These are phyloP conservation scores for Cynaeus angustus DNA, from an alignment of 2,888 invertebrate genomes.

Conservation along the genomic window DNA sequence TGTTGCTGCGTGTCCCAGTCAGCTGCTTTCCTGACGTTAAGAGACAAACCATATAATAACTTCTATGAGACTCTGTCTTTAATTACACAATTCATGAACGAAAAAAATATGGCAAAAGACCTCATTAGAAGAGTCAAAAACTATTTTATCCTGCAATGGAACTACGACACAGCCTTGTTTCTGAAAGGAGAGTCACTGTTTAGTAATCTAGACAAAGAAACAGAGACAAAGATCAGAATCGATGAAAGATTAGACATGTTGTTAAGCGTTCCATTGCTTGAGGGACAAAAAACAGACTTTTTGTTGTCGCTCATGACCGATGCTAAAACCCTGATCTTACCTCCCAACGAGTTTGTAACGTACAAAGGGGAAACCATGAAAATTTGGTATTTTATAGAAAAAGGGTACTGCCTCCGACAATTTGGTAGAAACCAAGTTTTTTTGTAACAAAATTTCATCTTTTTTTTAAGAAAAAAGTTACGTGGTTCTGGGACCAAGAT, in stretches of 20 bases:
- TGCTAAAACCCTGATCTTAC: constrained; percentile 54
- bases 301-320: constrained; percentile 70
- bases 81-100: constrained; percentile 73
- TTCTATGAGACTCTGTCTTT: constrained; percentile 71
- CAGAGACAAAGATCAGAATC: constrained; percentile 67
- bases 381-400: constrained; percentile 73
- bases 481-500: constrained; percentile 17
- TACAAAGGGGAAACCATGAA: constrained; percentile 73
- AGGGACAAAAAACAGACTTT: constrained; percentile 63
- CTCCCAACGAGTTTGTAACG: constrained; percentile 72
- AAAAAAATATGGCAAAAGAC: constrained; percentile 72
- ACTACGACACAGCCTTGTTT: constrained; percentile 72
- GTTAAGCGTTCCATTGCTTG: constrained; percentile 70
- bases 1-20: constrained; percentile 74
- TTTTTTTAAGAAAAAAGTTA: constrained; percentile 59
- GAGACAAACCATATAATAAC: constrained; percentile 72
- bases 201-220: constrained; percentile 68
- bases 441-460: constrained; percentile 67
- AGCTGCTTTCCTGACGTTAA: constrained; percentile 73
- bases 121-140: constrained; percentile 73
- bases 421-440: constrained; percentile 65
- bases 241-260: constrained; percentile 72
- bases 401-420: constrained; percentile 71
- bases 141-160: constrained; percentile 75
- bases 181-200: constrained; percentile 37